Base-by-base conservation (phyloP, 2,797 vertebrate species). In the Enteromius viviparus region DNA sequence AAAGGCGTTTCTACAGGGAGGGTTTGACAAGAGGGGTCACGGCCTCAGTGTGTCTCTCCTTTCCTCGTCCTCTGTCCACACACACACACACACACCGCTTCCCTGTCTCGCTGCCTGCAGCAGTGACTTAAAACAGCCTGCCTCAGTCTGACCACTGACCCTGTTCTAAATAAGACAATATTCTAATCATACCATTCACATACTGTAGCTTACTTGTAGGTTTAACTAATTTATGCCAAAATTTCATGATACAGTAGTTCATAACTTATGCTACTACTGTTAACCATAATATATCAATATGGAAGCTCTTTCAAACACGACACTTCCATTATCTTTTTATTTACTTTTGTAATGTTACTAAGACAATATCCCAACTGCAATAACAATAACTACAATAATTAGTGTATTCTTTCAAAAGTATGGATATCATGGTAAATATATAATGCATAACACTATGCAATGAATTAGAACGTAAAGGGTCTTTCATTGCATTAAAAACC, bases 1-100 rank as follows among this genome's bases (percentile, higher is more conserved):
- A 72, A 76, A 79, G 55, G 65, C 60, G 3, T 66, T 26, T 37
- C 60, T 65, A 37, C 60, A 74, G 45, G n/a, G 83, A 76, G 68
- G 51, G 62, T 26, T 66, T 68, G 23, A 10, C 37, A 75, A n/a
- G 21, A 60, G 23, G 53, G 80, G 77, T 85, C 84, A 86, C 6
- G 62, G 49, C 82, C 62, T 78, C 45, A 23, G 37, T 42, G 45
- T 34, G 40, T 78, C 49, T 72, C 51, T 58, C 65, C 55, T 64
- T 29, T 60, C 19, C 42, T 68, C n/a, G 66, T 69, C 79, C 12
- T 72, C 53, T 10, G 32, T 45, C 53, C 34, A 11, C 23, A 29
- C 32, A 70, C 29, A 51, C 49, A 49, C 49, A 58, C 58, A 68
- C 69, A 60, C 51, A 42, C 51, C 8, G 32, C 68, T 60, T 37